These are phyloP conservation scores for Ptychodera flava DNA, from an alignment of 35 echinoderm and acorn worm genomes.

Conservation along the genomic window DNA sequence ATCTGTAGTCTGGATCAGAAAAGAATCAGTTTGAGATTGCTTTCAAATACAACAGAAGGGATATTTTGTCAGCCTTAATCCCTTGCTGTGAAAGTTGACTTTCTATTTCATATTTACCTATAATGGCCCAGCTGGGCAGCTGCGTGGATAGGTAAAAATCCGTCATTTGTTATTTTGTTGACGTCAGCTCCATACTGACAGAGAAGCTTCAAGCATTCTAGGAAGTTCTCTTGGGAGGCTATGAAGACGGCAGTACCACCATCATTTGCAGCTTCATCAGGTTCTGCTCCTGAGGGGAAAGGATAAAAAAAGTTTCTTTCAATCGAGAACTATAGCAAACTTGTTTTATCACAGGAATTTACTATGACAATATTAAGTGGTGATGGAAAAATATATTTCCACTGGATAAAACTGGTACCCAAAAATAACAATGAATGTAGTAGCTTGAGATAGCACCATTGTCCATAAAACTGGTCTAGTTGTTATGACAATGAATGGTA, in stretches of 20 bases:
- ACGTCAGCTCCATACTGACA: slow-evolving; percentile 35
- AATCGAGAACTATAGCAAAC: neutral
- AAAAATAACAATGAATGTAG: too few relatives aligned
- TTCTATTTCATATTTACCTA: neutral
- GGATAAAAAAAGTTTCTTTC: neutral
- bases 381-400: neutral
- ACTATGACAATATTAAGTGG: neutral
- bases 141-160: neutral
- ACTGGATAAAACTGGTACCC: too few relatives aligned
- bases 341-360: neutral
- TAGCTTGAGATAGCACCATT: too few relatives aligned
- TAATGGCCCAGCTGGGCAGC: neutral
- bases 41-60: too few relatives aligned
- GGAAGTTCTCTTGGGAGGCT: slow-evolving; percentile 63
- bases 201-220: slow-evolving; percentile 56
- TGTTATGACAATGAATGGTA: too few relatives aligned
- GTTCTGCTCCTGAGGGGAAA: slow-evolving; percentile 43
- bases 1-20: too few relatives aligned
- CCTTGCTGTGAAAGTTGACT: too few relatives aligned
- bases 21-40: too few relatives aligned
- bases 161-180: neutral
- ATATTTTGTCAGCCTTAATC: too few relatives aligned
- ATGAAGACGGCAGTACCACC: slow-evolving; percentile 83
- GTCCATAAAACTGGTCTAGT: too few relatives aligned
- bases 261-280: slow-evolving; percentile 52